Base-by-base conservation (phyloP, 2,888 invertebrate genomes). In the Drosophila affinis region DNA sequence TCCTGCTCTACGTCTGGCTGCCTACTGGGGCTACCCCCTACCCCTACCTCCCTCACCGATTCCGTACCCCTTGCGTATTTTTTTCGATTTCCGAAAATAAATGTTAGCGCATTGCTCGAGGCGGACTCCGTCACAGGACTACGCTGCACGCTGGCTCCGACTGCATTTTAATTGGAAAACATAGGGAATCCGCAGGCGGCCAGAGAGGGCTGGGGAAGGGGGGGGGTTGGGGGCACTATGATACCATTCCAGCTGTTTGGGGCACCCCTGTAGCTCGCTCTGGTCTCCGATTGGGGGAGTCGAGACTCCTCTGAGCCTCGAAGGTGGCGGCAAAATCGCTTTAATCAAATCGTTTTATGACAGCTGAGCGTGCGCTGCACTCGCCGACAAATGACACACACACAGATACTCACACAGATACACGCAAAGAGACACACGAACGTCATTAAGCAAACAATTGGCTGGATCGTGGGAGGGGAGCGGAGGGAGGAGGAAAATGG, bases 321-420 rank as follows among this genome's bases (percentile, higher is more conserved):
- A 24, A 52, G 67, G 52, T 62, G 65, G 63, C 51, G 51, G 51
- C 62, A 44, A 75, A 76, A 79, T 88, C 71, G 76, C 90, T 90
- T 90, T 89, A 90, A 90, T 90, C 89, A 90, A 85, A 88, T 88
- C 75, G 83, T 67, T 90, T 90, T 90, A 90, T 90, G 90, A 89
- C 90, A 89, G 89, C 78, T 39, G 39, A 39, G 39, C 39, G 39
- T 39, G 39, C 39, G 80, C 57, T 56, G 46, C 49, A 32, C 61
- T 62, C 55, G 61, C 34, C 24, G 55, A 39, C 39, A 39, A 39
- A 39, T 39, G 39, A 39, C 65, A 55, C n/a, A 9, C n/a, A 18
- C 9, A 47, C n/a, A 51, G 62, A 49, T 51, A 51, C 32, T 34
- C 72, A 81, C 88, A 81, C 89, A 88, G 84, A 84, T 87, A 88